Base-by-base conservation (phyloP, 1,140 invertebrate species). In the Schlechtendalia chinensis region DNA sequence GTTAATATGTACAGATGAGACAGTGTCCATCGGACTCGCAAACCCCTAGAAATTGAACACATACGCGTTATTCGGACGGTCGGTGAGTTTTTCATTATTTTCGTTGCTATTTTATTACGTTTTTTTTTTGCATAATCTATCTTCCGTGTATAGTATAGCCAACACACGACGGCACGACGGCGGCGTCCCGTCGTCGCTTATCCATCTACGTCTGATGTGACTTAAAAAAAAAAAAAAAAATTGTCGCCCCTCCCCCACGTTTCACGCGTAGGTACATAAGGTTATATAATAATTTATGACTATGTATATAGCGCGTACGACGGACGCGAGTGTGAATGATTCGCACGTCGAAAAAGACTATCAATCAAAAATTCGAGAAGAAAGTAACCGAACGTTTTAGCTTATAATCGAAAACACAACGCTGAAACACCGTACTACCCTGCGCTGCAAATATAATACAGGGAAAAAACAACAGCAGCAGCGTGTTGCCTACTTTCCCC, bases 211-310 rank as follows among this genome's bases (percentile, higher is more conserved):
- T 71, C 69, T 47, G 47, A 71, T 27, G 22, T 10, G 47, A 24
- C 22, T 71, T 53, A 53, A 69, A 50, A 69, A 58, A 58, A 61
- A n/a, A 53, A 69, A 50, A 69, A 82, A 83, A 32, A 82, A 69
- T 69, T 69, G 65, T 69, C 65, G 45, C 39, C 39, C 39, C 65
- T 2, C 10, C 22, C 1, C 56, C 63, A n/a, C 29, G 11, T 69
- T 24, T 17, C 12, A 47, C 39, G 39, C 11, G 32, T 45, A 22
- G n/a, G 67, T 24, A 27, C 67, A 19, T 32, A 16, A 47, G 45
- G 22, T 22, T 22, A 69, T 47, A 69, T 45, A 45, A 69, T 19
- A 45, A 71, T 71, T 53, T 53, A 71, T 53, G 39, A 71, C 69
- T 27, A 12, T 29, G 22, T 29, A 29, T 27, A 5, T n/a, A 0